phyloP scores from a whole-genome alignment of 2,888 invertebrate genomes.

The Tetranychus truncatus region DNA sequence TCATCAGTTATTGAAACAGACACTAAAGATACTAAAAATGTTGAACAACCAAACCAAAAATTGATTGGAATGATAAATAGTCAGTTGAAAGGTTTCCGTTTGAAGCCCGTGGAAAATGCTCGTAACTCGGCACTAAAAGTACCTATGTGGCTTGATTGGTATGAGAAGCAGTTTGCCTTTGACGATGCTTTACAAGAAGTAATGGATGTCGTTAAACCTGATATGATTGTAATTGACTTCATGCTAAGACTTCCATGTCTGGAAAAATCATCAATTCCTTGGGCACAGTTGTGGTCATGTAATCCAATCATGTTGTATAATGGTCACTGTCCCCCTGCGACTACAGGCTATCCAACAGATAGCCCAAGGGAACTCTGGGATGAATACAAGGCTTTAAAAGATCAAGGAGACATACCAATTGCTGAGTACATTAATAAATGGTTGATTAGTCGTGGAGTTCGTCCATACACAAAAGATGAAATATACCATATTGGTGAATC shows the following conservation, averaged over 20 bases:
- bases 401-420: not conserved
- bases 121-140: not conserved
- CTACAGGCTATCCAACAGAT: slow-evolving; percentile 6
- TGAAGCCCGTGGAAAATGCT: not conserved
- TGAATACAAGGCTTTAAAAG: not conserved
- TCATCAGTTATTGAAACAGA: not conserved
- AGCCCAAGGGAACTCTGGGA: not conserved
- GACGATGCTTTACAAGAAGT: not conserved
- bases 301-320: slow-evolving; percentile 1
- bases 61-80: not conserved
- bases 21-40: not conserved
- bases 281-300: not conserved
- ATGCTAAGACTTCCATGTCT: slow-evolving; percentile 7
- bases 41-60: not conserved
- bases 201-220: not conserved
- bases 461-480: not conserved
- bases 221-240: not conserved
- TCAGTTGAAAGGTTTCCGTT: not conserved
- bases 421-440: not conserved
- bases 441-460: not conserved
- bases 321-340: not conserved
- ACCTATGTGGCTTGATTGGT: not conserved
- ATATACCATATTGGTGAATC: not conserved
- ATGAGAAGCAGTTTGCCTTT: not conserved
- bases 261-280: not conserved